phyloP scores from a whole-genome alignment of 2,113 vertebrate species.

The Taxidea taxus region DNA sequence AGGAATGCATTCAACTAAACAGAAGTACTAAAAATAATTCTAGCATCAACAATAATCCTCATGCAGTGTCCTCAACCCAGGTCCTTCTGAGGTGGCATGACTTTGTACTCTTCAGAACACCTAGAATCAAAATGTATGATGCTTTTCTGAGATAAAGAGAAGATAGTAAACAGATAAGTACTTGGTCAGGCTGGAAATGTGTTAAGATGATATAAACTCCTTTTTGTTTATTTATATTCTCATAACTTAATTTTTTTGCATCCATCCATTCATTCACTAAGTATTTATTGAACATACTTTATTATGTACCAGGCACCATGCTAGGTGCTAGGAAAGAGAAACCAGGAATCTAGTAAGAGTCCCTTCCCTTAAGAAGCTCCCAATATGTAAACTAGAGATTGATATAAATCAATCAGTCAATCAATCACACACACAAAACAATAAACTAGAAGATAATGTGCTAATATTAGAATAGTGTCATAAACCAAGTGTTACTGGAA shows the following conservation, averaged over 20 bases:
- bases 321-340: not conserved
- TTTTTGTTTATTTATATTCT: not conserved
- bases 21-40: conserved; percentile 67
- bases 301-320: not conserved
- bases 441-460: not conserved
- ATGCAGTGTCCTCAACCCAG: not conserved
- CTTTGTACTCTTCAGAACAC: not conserved
- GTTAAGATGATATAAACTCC: not conserved
- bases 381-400: not conserved
- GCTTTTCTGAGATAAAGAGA: not conserved
- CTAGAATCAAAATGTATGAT: not conserved
- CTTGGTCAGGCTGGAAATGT: not conserved
- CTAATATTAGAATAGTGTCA: not conserved
- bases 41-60: not conserved
- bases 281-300: not conserved
- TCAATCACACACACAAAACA: not conserved
- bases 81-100: not conserved
- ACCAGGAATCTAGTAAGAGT: not conserved
- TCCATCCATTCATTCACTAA: not conserved
- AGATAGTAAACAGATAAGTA: not conserved
- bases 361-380: not conserved
- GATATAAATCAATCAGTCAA: not conserved
- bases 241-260: not conserved
- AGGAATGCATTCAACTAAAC: conserved; percentile 55
- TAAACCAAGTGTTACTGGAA: not conserved